Base-by-base conservation (phyloP, 2,797 vertebrate species). In the Cynodonichthys magdalenae region DNA sequence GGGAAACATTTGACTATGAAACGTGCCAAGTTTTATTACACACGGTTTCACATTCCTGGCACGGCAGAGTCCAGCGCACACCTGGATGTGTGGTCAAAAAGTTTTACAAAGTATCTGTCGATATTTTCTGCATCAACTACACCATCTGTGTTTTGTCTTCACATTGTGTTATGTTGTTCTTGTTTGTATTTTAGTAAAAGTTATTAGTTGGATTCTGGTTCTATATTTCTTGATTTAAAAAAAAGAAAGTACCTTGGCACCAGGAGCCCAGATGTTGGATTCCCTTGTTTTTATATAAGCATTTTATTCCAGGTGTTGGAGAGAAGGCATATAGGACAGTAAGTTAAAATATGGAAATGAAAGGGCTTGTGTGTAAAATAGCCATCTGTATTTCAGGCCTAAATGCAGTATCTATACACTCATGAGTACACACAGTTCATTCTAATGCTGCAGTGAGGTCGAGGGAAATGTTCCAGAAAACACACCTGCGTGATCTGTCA, bases 391-490 rank as follows among this genome's bases (percentile, higher is more conserved):
- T 69, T 66, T 51, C n/a, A 59, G 7, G 64, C 15, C 27, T 7
- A 20, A 17, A 63, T 10, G 29, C 19, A 9, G 0, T 18, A 18
- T 46, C 10, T 1, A n/a, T 52, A 6, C n/a, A 29, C n/a, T 31
- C 12, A 51, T 55, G 18, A 31, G 15, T 55, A 53, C 42, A 20
- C 41, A 53, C 19, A 34, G 19, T 20, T 6, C 8, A 0, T n/a
- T 29, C 15, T 39, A 19, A 41, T 44, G 36, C 34, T 29, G 14
- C 15, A 53, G 63, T 39, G 75, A 84, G 71, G 75, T 82, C 80
- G 77, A 82, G 89, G 1, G 89, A 92, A 92, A 78, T 86, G 77
- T 90, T 63, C 71, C 45, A 45, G 14, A 63, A 61, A 66, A 53
- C 6, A 52, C 91, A 91, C 85, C 84, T 91, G 90, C 75, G 28